Conservation (phyloP, 2,113 vertebrate species). For the Rutilus rutilus region DNA sequence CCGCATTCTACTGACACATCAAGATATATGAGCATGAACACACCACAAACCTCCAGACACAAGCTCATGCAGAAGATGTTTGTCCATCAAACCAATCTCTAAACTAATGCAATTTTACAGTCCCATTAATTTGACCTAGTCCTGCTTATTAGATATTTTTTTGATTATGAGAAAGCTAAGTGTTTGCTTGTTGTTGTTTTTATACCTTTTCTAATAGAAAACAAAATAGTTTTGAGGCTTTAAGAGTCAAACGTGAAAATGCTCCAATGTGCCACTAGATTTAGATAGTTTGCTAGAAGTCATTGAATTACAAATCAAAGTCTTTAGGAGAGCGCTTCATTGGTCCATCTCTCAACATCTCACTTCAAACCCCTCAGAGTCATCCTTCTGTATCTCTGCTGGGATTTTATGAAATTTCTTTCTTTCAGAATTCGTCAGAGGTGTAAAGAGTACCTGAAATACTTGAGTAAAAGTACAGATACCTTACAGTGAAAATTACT, state of each 20-base stretch:
- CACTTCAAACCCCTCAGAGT: background rate
- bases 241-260: background rate
- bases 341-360: background rate
- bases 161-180: background rate
- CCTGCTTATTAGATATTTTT: background rate
- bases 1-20: background rate
- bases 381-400: background rate
- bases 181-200: background rate
- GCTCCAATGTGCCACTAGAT: background rate
- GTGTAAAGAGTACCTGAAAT: no score
- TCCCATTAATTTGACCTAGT: no score
- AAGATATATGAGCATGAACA: background rate
- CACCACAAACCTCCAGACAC: background rate
- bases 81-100: background rate
- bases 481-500: no score
- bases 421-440: no score
- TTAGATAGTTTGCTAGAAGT: background rate
- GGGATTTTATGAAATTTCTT: background rate
- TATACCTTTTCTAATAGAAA: background rate
- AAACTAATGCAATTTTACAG: background rate
- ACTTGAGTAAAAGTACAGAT: no score
- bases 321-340: background rate
- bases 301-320: background rate
- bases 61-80: background rate
- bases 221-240: background rate